Conservation (phyloP, 1,140 invertebrate species). For the Venturia canescens region DNA sequence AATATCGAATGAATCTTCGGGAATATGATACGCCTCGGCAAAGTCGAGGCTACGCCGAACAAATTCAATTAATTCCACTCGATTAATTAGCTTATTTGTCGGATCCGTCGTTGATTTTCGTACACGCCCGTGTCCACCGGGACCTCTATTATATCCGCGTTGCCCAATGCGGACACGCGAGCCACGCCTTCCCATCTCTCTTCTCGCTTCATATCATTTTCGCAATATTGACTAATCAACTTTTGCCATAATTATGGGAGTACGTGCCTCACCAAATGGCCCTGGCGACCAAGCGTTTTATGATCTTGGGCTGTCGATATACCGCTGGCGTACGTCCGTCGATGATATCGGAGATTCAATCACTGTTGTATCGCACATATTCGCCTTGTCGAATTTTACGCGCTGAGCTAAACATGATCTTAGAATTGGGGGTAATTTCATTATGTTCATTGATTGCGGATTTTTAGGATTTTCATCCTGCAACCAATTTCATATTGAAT, state of each 20-base stretch:
- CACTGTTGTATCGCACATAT: no score
- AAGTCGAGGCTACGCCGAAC: background rate
- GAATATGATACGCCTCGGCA: no score
- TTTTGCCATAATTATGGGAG: background rate
- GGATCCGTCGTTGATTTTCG: conserved; percentile 36
- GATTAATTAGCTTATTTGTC: conserved; percentile 73
- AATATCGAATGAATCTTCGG: no score
- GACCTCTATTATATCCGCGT: conserved; percentile 15
- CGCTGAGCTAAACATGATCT: no score
- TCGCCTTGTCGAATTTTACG: no score
- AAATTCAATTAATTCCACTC: conserved; percentile 70
- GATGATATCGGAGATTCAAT: no score
- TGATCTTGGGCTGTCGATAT: background rate
- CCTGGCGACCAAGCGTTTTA: background rate
- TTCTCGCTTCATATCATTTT: conserved; percentile 60
- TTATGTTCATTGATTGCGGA: no score
- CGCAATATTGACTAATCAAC: conserved; percentile 47
- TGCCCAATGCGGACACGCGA: conserved; percentile 9
- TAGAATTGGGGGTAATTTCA: no score
- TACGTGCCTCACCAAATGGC: conserved; percentile 16
- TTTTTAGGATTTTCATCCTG: no score
- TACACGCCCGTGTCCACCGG: conserved; percentile 24
- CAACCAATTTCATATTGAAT: no score
- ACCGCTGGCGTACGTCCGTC: no score
- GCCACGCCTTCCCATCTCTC: conserved; percentile 35